Conservation (phyloP, 2,888 invertebrate species). For the Drosophila cracens region DNA sequence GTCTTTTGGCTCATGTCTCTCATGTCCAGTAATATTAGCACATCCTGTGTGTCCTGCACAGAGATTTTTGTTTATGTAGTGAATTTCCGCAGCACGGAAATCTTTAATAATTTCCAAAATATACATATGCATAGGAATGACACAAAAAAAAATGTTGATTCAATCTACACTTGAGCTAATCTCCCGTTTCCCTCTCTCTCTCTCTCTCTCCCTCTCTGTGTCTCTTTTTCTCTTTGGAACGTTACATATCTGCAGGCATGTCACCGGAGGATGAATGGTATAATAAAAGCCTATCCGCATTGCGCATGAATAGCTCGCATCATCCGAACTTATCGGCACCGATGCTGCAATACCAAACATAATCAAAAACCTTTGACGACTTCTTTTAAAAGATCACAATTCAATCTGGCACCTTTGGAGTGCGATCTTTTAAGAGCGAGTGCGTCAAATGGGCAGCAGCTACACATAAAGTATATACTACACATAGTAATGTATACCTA, state of each 20-base stretch:
- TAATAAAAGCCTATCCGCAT: slow-evolving; percentile 98
- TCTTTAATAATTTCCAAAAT: slow-evolving; percentile 33
- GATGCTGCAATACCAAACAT: slow-evolving; percentile 99
- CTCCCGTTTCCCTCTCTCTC: not conserved
- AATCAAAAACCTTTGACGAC: slow-evolving; percentile 88
- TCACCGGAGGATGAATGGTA: slow-evolving; percentile 98
- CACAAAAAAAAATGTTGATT: slow-evolving; percentile 15
- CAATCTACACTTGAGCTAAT: slow-evolving; percentile 32
- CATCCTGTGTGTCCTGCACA: slow-evolving; percentile 1
- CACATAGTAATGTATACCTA: slow-evolving; percentile 8
- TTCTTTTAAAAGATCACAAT: slow-evolving; percentile 83
- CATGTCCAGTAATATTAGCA: slow-evolving; percentile 1
- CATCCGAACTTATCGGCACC: slow-evolving; percentile 97
- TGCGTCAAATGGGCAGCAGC: slow-evolving; percentile 63
- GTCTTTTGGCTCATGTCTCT: slow-evolving; percentile 7
- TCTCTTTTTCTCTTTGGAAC: not conserved
- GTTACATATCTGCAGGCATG: slow-evolving; percentile 88
- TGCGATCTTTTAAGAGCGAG: slow-evolving; percentile 63
- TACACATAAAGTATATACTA: slow-evolving; percentile 7
- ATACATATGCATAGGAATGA: slow-evolving; percentile 3
- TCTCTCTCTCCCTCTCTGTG: not conserved
- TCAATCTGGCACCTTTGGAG: slow-evolving; percentile 40
- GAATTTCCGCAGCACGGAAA: slow-evolving; percentile 62
- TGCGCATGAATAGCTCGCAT: slow-evolving; percentile 98
- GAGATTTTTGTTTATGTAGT: slow-evolving; percentile 28